Conservation (phyloP, 2,797 vertebrate species). For the Pseudochromis fuscus region DNA sequence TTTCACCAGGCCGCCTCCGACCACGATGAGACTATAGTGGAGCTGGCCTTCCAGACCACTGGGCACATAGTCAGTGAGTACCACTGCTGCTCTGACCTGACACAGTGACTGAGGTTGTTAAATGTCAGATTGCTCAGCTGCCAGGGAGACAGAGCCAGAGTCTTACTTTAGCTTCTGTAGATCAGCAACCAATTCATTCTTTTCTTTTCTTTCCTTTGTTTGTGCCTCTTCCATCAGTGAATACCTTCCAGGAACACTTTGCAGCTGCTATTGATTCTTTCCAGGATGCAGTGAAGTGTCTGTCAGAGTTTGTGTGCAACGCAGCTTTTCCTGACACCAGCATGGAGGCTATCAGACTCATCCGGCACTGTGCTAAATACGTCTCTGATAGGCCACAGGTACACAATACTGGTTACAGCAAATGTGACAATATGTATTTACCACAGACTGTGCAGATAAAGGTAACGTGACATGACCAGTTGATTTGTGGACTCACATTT, state of each 20-base stretch:
- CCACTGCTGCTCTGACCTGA: background rate
- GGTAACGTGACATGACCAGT: too few species aligned
- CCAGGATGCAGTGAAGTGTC: constrained; percentile 96
- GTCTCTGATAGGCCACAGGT: constrained; percentile 95
- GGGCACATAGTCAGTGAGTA: constrained; percentile 95
- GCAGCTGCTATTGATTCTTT: constrained; percentile 96
- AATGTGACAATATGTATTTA: too few species aligned
- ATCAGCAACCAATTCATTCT: background rate
- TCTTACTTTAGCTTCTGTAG: too few species aligned
- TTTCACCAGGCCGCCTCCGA: constrained; percentile 97
- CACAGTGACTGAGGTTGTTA: too few species aligned
- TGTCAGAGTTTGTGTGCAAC: constrained; percentile 97
- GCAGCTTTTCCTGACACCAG: constrained; percentile 95
- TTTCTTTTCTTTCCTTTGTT: background rate
- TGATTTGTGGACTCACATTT: too few species aligned
- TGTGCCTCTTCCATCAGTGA: constrained; percentile 82
- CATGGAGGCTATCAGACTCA: constrained; percentile 96
- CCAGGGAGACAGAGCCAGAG: too few species aligned
- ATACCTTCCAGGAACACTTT: constrained; percentile 93
- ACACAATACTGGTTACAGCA: background rate
- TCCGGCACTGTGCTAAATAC: constrained; percentile 94
- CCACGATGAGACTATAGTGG: constrained; percentile 94
- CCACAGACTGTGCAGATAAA: too few species aligned
- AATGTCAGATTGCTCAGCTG: background rate
- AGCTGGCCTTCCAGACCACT: constrained; percentile 94